These are phyloP conservation scores for Caranx ignobilis DNA, from an alignment of 2,113 vertebrate genomes.

Conservation along the genomic window DNA sequence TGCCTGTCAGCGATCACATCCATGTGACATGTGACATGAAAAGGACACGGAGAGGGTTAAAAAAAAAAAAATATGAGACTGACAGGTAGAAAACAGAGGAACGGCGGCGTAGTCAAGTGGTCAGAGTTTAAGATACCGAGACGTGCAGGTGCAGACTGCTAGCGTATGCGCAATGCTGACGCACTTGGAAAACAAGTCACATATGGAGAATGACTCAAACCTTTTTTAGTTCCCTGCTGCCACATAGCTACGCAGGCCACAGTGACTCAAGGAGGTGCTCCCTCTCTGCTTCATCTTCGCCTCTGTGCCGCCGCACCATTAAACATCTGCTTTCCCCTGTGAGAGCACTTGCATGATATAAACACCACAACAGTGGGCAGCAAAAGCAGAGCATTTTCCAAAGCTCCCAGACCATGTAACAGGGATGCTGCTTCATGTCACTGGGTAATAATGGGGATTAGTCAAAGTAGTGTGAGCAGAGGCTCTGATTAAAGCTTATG, in stretches of 20 bases:
- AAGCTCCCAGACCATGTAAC: constrained; percentile 32
- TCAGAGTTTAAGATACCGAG: constrained; percentile 60
- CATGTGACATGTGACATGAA: constrained; percentile 52
- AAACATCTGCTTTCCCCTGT: constrained; percentile 40
- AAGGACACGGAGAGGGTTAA: constrained; percentile 23
- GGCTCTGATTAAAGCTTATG: constrained; percentile 63
- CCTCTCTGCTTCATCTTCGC: constrained; percentile 37
- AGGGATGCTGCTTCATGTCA: constrained; percentile 52
- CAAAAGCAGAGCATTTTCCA: constrained; percentile 28
- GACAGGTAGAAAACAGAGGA: constrained; percentile 32
- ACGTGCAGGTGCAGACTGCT: constrained; percentile 71
- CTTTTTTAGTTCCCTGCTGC: constrained; percentile 72
- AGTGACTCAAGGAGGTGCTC: constrained; percentile 56
- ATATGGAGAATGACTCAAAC: constrained; percentile 81
- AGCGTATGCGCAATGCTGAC: constrained; percentile 72
- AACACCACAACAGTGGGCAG: constrained; percentile 16
- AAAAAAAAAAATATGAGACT: constrained; percentile 4
- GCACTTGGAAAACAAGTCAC: constrained; percentile 77
- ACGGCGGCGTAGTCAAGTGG: constrained; percentile 47
- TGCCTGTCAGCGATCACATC: constrained; percentile 45
- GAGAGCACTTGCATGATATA: constrained; percentile 17
- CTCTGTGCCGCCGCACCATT: constrained; percentile 58
- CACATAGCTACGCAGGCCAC: constrained; percentile 53
- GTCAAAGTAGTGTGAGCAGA: constrained; percentile 51
- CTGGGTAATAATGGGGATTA: constrained; percentile 67